Base-by-base conservation (phyloP, 2,113 vertebrate species). In the Maccullochella peelii region DNA sequence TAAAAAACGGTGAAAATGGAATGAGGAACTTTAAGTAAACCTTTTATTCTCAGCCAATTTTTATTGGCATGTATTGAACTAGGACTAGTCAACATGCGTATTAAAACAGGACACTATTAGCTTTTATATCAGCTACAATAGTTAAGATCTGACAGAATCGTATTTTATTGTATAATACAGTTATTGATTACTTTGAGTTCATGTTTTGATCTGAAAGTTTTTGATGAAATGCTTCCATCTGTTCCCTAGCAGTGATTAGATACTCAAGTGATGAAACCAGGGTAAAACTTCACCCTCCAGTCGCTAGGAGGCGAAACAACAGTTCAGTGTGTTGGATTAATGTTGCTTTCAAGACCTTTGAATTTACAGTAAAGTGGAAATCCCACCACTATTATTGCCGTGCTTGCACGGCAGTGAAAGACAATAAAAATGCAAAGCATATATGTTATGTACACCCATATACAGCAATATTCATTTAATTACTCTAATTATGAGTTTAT, bases 271-370 rank as follows among this genome's bases (percentile, higher is more conserved):
- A 11, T 38, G 1, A 49, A 69, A 57, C 3, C 1, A 18, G 14
- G 8, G 4, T 4, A 18, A 30, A 25, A 50, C 14, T 52, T 66
- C 23, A 50, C 2, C 77, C 80, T 86, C 86, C 86, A 15, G 9
- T 0, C 89, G 30, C 69, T 7, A 82, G 86, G 58, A 0, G 89
- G 83, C 79, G 80, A 23, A 25, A 69, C 36, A 36, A 27, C 52
- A 61, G 0, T 8, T 23, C 0, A n/a, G 6, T 42, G 2, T 15
- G 30, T 18, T 2, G 2, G 2, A 49, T 0, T 11, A 20, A 16
- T 68, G 84, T 16, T 25, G 71, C 88, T 11, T 92, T 92, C 80
- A 84, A 0, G 3, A 12, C 40, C 8, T 6, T 1, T 25, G 5
- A 27, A 40, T 2, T 1, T 33, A 4, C 7, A 25, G 59, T 25